phyloP scores from a whole-genome alignment of 2,113 vertebrate genomes.

The Rhinoptilus africanus region DNA sequence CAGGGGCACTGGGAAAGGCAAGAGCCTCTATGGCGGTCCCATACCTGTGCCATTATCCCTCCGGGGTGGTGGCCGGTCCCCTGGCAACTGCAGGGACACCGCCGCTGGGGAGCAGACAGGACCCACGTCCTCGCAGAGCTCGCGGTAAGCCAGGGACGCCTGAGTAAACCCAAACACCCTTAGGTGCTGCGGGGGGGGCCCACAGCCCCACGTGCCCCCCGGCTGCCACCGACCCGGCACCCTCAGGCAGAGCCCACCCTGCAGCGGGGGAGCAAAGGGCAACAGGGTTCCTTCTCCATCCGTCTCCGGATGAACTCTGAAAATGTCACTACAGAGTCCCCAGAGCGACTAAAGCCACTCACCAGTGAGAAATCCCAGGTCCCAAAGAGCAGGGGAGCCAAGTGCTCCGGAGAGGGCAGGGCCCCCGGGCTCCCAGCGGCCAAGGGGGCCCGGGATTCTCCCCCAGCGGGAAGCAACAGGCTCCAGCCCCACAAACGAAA shows the following conservation, averaged over 20 bases:
- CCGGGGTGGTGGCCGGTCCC: accelerated
- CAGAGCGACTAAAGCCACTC: not conserved
- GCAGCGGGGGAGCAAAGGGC: not conserved
- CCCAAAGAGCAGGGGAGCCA: not conserved
- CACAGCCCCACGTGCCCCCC: accelerated
- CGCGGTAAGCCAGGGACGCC: accelerated
- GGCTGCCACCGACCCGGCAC: accelerated
- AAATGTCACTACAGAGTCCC: not conserved
- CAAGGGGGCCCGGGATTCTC: not conserved
- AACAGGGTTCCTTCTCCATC: accelerated
- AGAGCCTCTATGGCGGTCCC: not conserved
- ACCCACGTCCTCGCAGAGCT: not conserved
- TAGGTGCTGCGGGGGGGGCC: accelerated
- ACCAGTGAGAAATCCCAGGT: not conserved
- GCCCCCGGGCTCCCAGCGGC: too few relatives aligned
- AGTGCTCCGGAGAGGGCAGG: not conserved
- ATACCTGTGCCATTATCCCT: not conserved
- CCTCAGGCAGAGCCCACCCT: not conserved
- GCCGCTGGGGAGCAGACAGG: too few relatives aligned
- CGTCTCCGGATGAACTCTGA: not conserved
- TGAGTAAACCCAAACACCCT: not conserved
- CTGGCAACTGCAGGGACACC: accelerated
- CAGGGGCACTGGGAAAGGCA: accelerated
- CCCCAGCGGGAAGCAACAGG: not conserved
- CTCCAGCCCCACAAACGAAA: not conserved